These are phyloP conservation scores for Hippopotamyrus pictus DNA, from an alignment of 2,797 vertebrate species.

Conservation along the genomic window DNA sequence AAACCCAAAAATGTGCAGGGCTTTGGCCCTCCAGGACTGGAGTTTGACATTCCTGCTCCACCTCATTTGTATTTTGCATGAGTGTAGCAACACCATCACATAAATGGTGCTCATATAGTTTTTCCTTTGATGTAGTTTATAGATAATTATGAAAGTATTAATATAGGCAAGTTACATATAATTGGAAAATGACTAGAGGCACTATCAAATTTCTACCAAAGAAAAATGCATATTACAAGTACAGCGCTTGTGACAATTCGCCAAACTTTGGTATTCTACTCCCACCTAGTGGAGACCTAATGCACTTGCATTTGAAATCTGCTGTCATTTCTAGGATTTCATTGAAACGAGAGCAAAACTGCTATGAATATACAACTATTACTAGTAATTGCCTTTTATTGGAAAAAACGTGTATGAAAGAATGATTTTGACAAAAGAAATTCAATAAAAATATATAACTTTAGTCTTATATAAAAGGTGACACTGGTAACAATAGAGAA, in stretches of 20 bases:
- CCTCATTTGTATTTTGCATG: neutral
- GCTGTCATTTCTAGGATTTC: neutral
- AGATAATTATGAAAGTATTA: neutral
- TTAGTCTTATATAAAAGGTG: conserved; percentile 14
- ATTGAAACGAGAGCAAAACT: neutral
- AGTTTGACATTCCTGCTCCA: neutral
- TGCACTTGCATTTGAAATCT: neutral
- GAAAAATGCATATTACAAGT: neutral
- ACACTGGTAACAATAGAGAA: neutral
- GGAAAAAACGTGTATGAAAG: neutral
- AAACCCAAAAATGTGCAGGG: neutral
- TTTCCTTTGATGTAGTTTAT: neutral
- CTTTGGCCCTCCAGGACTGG: neutral
- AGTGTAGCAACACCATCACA: neutral
- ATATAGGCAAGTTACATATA: neutral
- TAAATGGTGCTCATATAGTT: neutral
- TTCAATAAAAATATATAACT: neutral
- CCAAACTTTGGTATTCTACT: conserved; percentile 19
- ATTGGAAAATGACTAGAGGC: neutral
- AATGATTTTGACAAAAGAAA: neutral
- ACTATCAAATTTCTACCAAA: neutral
- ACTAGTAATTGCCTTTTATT: neutral
- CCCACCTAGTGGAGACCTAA: conserved; percentile 45
- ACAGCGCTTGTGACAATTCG: neutral
- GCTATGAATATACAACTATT: neutral